Conservation (phyloP, 2,888 invertebrate species). For the Leuctra nigra region DNA sequence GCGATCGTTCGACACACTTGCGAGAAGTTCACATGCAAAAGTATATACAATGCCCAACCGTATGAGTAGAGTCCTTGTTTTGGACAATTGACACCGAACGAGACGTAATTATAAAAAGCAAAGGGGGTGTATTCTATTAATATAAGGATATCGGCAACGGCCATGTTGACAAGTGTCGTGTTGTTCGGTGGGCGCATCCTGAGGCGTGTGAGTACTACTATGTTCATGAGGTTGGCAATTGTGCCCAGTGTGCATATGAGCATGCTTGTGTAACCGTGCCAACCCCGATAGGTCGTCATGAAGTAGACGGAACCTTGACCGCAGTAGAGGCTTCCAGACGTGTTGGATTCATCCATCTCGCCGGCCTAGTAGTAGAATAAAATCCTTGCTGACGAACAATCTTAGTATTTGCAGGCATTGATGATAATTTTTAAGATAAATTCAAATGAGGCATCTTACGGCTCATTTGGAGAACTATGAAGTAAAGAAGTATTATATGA, state of each 20-base stretch:
- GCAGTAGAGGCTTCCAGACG: too few species aligned
- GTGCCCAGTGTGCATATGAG: slow-evolving; percentile 82
- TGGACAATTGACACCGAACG: slow-evolving; percentile 49
- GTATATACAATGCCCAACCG: slow-evolving; percentile 63
- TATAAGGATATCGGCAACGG: slow-evolving; percentile 82
- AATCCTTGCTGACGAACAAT: too few species aligned
- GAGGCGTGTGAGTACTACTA: slow-evolving; percentile 76
- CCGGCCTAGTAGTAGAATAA: too few species aligned
- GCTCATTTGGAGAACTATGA: too few species aligned
- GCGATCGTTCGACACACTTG: slow-evolving; percentile 75
- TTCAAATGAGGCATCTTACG: too few species aligned
- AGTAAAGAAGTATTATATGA: too few species aligned
- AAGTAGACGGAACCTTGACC: slow-evolving; percentile 53
- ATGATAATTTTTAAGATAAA: too few species aligned
- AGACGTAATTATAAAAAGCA: slow-evolving; percentile 58
- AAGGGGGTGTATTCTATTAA: slow-evolving; percentile 83
- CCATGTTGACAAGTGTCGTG: slow-evolving; percentile 74
- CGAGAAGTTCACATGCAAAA: slow-evolving; percentile 76
- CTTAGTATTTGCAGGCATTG: too few species aligned
- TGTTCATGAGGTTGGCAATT: slow-evolving; percentile 78
- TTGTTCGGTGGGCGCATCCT: slow-evolving; percentile 83
- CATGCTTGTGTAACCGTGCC: slow-evolving; percentile 77
- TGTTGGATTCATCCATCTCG: too few species aligned
- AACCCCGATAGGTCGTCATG: slow-evolving; percentile 53
- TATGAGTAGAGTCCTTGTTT: slow-evolving; percentile 54